Conservation (phyloP, 2,797 vertebrate genomes). For the Lagorchestes hirsutus region DNA sequence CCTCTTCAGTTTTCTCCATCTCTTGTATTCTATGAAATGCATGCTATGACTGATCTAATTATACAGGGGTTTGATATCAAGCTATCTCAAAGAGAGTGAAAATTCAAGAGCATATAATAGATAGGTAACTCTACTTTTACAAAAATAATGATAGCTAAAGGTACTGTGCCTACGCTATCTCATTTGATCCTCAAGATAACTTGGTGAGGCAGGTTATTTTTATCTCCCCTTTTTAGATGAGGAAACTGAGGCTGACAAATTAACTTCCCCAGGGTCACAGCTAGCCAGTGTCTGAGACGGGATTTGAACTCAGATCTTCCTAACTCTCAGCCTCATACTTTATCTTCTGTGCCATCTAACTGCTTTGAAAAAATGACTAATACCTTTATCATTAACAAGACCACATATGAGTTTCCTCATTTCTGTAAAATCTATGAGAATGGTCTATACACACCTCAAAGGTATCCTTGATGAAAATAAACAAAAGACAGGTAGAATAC, state of each 20-base stretch:
- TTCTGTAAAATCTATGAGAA: neutral
- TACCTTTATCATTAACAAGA: neutral
- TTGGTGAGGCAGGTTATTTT: neutral
- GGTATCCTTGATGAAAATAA: neutral
- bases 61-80: neutral
- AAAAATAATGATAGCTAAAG: neutral
- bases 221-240: neutral
- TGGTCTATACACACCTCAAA: neutral
- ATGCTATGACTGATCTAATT: neutral
- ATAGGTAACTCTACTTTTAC: neutral
- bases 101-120: neutral
- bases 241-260: neutral
- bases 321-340: neutral
- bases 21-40: neutral
- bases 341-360: neutral
- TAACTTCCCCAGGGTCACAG: neutral
- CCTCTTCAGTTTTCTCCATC: neutral
- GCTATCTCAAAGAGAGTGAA: neutral
- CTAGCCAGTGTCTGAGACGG: neutral
- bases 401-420: neutral
- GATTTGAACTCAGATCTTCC: neutral
- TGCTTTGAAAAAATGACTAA: neutral
- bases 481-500: neutral
- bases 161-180: neutral
- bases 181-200: neutral